A percentile compares a stretch with the other conserved stretches of the same genome.
These are phyloP conservation scores for Hymenochirus boettgeri DNA, from an alignment of 2,113 vertebrate species.

Conservation along the genomic window DNA sequence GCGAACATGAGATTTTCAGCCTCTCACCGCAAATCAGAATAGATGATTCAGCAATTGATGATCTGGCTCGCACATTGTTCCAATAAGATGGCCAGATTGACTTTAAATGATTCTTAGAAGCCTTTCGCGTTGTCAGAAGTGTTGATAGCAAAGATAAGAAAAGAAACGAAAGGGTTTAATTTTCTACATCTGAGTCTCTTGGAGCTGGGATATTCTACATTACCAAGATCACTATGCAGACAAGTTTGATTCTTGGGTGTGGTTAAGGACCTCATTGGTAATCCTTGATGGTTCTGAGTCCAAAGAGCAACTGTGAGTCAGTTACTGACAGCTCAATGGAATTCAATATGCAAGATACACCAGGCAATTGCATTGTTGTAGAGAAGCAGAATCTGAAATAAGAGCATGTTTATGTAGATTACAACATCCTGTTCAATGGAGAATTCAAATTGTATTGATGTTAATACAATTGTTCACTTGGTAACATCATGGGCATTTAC, in stretches of 20 bases:
- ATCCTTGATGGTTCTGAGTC: background rate
- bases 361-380: background rate
- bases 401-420: background rate
- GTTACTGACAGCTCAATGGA: no score
- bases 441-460: background rate
- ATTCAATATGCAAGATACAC: no score
- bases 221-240: background rate
- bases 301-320: background rate
- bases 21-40: conserved; percentile 70
- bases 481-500: background rate
- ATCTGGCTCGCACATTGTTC: conserved; percentile 78
- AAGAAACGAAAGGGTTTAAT: background rate
- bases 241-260: background rate
- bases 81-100: conserved; percentile 93
- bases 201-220: background rate
- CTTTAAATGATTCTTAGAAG: conserved; percentile 92
- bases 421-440: background rate
- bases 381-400: background rate
- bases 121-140: conserved; percentile 86
- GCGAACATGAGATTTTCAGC: conserved; percentile 83
- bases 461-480: background rate
- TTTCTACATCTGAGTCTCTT: background rate
- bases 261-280: background rate
- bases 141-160: conserved; percentile 60
- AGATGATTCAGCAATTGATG: conserved; percentile 69